Evolutionary conservation across 2,888 invertebrate species (phyloP).

Genomic region (Drosophila austrosaltans): DNA sequence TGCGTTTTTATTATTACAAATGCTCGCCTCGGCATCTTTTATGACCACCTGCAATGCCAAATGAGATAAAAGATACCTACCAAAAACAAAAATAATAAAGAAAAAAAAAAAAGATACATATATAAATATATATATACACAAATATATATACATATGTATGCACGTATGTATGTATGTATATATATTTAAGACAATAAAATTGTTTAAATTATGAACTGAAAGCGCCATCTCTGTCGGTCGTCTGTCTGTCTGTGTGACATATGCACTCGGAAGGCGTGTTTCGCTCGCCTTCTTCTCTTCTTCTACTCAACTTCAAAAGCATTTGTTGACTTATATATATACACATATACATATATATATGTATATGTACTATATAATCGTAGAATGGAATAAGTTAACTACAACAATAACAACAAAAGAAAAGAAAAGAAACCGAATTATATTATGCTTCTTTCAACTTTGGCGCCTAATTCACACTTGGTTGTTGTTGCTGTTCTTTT

Average conservation of each 20-base stretch:
- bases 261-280: constrained; percentile 56
- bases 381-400: constrained; percentile 9
- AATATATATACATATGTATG: background rate
- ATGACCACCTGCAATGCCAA: constrained; percentile 72
- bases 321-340: constrained; percentile 36
- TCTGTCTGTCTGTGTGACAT: constrained; percentile 52
- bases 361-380: constrained; percentile 58
- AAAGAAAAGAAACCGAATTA: constrained; percentile 42
- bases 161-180: background rate
- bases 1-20: constrained; percentile 64
- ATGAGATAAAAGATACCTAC: constrained; percentile 47
- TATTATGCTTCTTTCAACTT: constrained; percentile 71
- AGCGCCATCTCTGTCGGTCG: constrained; percentile 32
- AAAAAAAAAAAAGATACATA: constrained; percentile 33
- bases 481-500: constrained; percentile 25
- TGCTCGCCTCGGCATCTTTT: constrained; percentile 54
- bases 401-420: constrained; percentile 32
- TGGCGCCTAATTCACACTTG: constrained; percentile 76
- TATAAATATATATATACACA: constrained; percentile 12
- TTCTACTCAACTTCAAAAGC: constrained; percentile 62
- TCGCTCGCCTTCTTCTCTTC: background rate
- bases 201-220: constrained; percentile 60
- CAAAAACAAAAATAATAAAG: constrained; percentile 38
- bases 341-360: constrained; percentile 50
- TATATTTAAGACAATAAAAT: constrained; percentile 47